These are phyloP conservation scores for Regulus satrapa DNA, from an alignment of 2,113 vertebrate species.

Conservation along the genomic window DNA sequence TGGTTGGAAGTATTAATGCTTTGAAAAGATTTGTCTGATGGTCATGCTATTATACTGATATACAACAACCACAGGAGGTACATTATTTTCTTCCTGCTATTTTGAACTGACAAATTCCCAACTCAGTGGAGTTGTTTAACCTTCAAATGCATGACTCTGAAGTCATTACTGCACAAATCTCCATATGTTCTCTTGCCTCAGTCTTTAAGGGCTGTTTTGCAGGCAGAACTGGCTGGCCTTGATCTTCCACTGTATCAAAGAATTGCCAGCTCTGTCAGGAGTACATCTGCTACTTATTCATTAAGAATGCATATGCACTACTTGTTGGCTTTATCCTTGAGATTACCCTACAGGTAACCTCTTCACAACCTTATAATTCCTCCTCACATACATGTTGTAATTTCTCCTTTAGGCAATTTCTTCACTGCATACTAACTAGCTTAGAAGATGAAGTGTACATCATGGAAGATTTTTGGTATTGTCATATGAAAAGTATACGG, in stretches of 20 bases:
- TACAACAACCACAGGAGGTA: neutral
- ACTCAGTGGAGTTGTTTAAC: neutral
- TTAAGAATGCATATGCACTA: neutral
- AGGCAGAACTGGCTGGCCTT: constrained; percentile 7
- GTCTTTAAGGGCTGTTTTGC: neutral
- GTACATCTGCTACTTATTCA: neutral
- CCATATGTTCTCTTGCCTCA: neutral
- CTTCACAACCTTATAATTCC: neutral
- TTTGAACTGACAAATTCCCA: neutral
- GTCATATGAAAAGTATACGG: neutral
- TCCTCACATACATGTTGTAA: neutral
- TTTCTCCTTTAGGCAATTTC: neutral
- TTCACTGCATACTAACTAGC: neutral
- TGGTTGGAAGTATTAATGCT: neutral
- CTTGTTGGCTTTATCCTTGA: neutral
- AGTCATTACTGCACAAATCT: neutral
- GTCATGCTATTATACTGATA: neutral
- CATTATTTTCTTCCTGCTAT: neutral
- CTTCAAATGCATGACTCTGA: neutral
- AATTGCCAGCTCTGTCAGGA: neutral
- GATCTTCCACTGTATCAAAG: neutral
- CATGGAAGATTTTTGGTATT: neutral
- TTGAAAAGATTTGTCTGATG: neutral
- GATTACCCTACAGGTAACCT: neutral
- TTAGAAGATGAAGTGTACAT: neutral